These are phyloP conservation scores for Oreochromis mossambicus DNA, from an alignment of 2,797 vertebrate genomes.

Conservation along the genomic window DNA sequence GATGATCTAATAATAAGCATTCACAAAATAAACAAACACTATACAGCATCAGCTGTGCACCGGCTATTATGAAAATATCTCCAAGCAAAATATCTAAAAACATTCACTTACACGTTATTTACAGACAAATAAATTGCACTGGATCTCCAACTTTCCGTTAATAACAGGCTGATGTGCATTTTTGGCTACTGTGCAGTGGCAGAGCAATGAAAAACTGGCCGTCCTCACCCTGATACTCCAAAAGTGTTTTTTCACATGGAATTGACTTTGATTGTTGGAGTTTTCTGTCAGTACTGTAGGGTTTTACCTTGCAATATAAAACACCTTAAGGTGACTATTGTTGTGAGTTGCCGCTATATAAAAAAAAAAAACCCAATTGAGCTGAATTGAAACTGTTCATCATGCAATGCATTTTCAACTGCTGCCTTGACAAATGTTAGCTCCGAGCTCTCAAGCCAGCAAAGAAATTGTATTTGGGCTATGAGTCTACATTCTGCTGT, in stretches of 20 bases:
- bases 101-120: background rate
- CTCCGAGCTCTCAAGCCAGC: background rate
- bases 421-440: background rate
- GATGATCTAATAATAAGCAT: background rate
- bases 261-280: background rate
- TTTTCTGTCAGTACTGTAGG: background rate
- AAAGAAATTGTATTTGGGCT: background rate
- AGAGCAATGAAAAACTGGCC: background rate
- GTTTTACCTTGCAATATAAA: background rate
- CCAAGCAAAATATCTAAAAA: background rate
- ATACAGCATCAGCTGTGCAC: background rate
- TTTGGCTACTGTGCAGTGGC: background rate
- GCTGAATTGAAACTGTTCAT: background rate
- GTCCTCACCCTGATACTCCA: background rate
- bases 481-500: background rate
- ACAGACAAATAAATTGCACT: background rate
- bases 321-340: background rate
- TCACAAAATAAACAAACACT: background rate
- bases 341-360: background rate
- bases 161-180: background rate
- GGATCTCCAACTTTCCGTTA: background rate
- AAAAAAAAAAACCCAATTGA: accelerated
- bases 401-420: background rate
- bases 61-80: background rate
- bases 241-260: background rate